Conservation (phyloP, 2,113 vertebrate genomes). For the Laticauda colubrina region DNA sequence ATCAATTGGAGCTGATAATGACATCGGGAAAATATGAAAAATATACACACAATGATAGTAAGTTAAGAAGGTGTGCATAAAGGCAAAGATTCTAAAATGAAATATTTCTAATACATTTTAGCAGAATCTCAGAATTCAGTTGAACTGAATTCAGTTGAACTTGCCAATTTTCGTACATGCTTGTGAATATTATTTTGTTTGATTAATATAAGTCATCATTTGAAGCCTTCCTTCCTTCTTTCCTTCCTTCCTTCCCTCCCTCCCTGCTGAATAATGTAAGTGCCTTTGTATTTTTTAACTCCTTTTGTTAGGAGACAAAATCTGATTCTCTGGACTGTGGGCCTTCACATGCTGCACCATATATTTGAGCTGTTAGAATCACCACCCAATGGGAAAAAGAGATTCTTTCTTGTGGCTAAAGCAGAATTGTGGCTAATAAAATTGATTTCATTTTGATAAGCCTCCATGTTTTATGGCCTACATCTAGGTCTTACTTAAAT, state of each 20-base stretch:
- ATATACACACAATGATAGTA: background rate
- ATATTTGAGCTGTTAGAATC: background rate
- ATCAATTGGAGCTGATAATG: background rate
- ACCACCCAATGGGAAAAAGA: background rate
- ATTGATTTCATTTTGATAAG: constrained; percentile 7
- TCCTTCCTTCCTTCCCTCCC: background rate
- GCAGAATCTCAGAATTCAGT: background rate
- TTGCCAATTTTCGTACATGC: background rate
- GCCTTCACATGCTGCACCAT: background rate
- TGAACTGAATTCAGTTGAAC: background rate
- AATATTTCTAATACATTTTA: background rate
- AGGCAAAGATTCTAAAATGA: constrained; percentile 12
- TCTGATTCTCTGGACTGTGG: background rate
- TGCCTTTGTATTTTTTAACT: background rate
- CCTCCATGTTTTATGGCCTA: background rate
- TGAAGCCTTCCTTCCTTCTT: background rate
- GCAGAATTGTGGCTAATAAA: background rate
- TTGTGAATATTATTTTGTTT: background rate
- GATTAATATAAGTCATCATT: background rate
- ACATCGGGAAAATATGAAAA: background rate
- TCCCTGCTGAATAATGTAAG: background rate
- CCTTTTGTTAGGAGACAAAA: background rate
- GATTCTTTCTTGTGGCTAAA: constrained; percentile 26
- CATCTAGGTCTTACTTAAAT: constrained; percentile 29
- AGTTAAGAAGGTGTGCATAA: background rate